Base-by-base conservation (phyloP, 1,140 invertebrate genomes). In the Leptinotarsa undecemlineata region DNA sequence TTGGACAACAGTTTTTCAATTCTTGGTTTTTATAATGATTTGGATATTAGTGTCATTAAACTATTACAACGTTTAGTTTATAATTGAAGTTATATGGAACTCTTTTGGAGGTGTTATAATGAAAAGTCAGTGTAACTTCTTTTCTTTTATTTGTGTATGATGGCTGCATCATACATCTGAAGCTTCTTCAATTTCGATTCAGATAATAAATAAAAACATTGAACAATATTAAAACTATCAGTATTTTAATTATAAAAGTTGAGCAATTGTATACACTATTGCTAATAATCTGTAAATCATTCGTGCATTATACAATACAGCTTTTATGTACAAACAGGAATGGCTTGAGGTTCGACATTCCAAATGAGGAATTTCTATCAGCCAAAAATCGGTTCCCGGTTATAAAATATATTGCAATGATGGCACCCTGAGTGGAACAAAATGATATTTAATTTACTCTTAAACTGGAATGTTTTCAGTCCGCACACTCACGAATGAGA, bases 401-500 rank as follows among this genome's bases (percentile, higher is more conserved):
- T 73, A 75, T 15, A 57, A 17, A 77, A 77, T 67, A 75, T 77
- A 76, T 78, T 81, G 80, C 78, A 80, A 79, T 81, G 81, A 84
- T 84, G 83, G 83, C 83, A 84, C 83, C 83, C 83, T 84, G 83
- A 84, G 83, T 82, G 79, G 78, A 81, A 81, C 68, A 76, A 75
- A 73, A 63, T 72, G 69, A 72, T 73, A 47, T 69, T 51, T 74
- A 74, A 75, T 63, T 63, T 72, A 76, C 78, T 57, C 51, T 57
- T 57, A 57, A 57, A 77, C 76, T 77, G 78, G 76, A 79, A 76
- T 74, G 73, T 76, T 42, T 42, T 11, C 17, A 51, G 48, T 26
- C 33, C 42, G 14, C 60, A 26, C 60, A 76, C 19, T 80, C 76
- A 83, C 33, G 82, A 83, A 74, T 82, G 79, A 6, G 83, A 85